Conservation (phyloP, 2,888 invertebrate species). For the Lasioglossum marginatum region DNA sequence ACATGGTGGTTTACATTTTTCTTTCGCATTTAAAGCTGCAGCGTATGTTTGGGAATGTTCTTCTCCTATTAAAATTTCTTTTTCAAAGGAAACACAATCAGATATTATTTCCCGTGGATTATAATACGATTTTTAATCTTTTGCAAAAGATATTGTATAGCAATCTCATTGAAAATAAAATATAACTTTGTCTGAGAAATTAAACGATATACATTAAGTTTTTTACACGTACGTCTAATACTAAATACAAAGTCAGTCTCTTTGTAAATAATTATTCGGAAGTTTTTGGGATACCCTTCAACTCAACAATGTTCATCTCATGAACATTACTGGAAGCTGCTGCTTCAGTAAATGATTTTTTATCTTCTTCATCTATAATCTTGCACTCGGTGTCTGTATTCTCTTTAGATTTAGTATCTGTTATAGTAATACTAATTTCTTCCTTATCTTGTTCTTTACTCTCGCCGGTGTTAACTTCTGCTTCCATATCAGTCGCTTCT, state of each 20-base stretch:
- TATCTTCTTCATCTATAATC: neutral
- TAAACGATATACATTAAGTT: neutral
- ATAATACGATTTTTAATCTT: constrained; percentile 4
- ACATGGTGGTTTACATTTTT: constrained; percentile 37
- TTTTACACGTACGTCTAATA: constrained; percentile 7
- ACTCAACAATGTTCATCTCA: neutral
- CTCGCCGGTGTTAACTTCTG: neutral
- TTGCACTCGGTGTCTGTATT: constrained; percentile 6
- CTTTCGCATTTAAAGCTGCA: constrained; percentile 54
- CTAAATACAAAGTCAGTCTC: constrained; percentile 24
- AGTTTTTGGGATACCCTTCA: neutral
- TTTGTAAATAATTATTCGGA: constrained; percentile 29
- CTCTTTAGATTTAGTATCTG: constrained; percentile 7
- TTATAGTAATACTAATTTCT: constrained; percentile 17
- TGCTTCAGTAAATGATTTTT: neutral
- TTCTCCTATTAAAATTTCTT: constrained; percentile 38
- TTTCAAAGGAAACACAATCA: constrained; percentile 19
- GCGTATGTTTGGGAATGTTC: constrained; percentile 59
- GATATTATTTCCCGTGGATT: constrained; percentile 9
- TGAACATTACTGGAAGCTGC: neutral
- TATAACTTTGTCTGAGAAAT: neutral
- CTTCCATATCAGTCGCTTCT: neutral
- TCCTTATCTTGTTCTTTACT: neutral
- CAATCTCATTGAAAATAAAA: constrained; percentile 18
- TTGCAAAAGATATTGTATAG: constrained; percentile 32